Conservation (phyloP, 1,140 invertebrate species). For the Drosophila ananassae region DNA sequence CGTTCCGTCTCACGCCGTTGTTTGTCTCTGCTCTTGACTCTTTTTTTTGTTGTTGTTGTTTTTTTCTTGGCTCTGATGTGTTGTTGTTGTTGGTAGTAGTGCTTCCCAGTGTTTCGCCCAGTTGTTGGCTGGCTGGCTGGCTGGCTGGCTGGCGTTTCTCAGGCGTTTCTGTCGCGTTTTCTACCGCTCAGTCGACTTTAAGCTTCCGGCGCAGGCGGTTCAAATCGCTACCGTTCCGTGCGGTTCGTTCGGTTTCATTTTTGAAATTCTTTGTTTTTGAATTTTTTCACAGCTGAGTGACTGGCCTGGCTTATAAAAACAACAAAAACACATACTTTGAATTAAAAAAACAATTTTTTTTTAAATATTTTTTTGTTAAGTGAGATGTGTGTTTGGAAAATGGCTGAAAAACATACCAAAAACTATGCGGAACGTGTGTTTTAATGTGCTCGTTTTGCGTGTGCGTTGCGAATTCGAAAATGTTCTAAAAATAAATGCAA, state of each 20-base stretch:
- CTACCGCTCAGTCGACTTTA: conserved; percentile 55
- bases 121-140: conserved; percentile 5
- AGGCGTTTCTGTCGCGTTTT: conserved; percentile 23
- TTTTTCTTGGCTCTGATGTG: background rate
- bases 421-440: conserved; percentile 59
- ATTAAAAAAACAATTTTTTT: conserved; percentile 1
- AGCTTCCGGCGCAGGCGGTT: conserved; percentile 81
- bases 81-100: background rate
- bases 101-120: conserved; percentile 2
- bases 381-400: conserved; percentile 44
- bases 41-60: too few species aligned
- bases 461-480: conserved; percentile 77
- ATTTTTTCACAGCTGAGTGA: conserved; percentile 55
- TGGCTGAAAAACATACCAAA: conserved; percentile 46
- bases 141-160: conserved; percentile 11
- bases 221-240: conserved; percentile 48
- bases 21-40: too few species aligned
- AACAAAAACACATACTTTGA: conserved; percentile 9
- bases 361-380: conserved; percentile 25
- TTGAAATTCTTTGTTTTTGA: conserved; percentile 7
- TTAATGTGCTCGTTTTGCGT: conserved; percentile 26
- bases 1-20: conserved; percentile 23
- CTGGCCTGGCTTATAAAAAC: conserved; percentile 12
- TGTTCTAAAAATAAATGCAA: conserved; percentile 78
- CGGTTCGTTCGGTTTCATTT: conserved; percentile 21